Evolutionary conservation across 2,113 vertebrate species (phyloP).

Genomic region (Formicarius rufipectus): DNA sequence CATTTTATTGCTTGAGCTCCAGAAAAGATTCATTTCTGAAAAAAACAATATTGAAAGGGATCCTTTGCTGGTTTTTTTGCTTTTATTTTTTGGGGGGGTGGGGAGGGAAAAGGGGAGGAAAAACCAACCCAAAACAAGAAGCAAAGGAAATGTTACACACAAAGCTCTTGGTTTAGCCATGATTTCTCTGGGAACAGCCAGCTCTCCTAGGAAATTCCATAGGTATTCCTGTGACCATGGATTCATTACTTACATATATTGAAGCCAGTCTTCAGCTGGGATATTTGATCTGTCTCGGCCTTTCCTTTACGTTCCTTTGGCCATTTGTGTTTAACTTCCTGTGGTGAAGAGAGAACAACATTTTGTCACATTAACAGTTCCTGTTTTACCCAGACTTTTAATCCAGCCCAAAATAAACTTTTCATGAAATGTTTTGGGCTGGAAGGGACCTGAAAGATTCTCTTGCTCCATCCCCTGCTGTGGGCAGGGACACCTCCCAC

Average conservation of each 20-base stretch:
- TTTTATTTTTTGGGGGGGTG: too few relatives aligned
- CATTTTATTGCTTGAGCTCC: neutral
- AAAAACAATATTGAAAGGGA: neutral
- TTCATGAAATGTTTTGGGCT: neutral
- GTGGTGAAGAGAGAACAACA: neutral
- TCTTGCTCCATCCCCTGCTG: too few relatives aligned
- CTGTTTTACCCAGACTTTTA: neutral
- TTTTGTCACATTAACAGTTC: neutral
- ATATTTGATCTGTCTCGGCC: neutral
- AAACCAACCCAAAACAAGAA: neutral
- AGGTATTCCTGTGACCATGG: neutral
- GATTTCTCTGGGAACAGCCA: neutral
- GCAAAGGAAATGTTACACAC: neutral
- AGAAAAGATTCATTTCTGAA: neutral
- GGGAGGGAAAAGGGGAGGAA: too few relatives aligned
- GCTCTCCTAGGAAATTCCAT: neutral
- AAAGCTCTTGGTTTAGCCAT: neutral
- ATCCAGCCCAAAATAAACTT: neutral
- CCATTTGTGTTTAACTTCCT: neutral
- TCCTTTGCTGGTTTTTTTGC: fast-evolving
- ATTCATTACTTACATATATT: neutral
- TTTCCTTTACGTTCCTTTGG: neutral
- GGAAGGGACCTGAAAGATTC: too few relatives aligned
- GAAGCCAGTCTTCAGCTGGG: neutral
- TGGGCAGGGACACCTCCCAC: too few relatives aligned